A percentile compares a stretch with the other conserved stretches of the same genome.
Conservation (phyloP, 2,888 invertebrate genomes). For the Apodemia duryi region DNA sequence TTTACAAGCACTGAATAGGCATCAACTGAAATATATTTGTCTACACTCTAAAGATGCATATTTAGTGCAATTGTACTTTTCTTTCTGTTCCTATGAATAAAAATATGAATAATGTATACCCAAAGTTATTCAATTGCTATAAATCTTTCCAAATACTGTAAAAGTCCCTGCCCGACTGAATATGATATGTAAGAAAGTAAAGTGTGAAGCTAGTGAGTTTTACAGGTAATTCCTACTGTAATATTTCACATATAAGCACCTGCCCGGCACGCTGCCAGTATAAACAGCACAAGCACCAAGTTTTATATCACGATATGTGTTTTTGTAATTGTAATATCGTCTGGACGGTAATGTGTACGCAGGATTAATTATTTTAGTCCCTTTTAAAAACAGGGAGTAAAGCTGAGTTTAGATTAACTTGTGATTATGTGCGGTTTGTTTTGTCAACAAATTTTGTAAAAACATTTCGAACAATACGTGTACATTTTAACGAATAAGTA, state of each 20-base stretch:
- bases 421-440: neutral
- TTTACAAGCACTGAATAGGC: neutral
- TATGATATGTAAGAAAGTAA: conserved; percentile 54
- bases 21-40: neutral
- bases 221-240: conserved; percentile 70
- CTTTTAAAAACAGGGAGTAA: conserved; percentile 10
- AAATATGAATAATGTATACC: neutral
- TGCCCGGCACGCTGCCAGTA: conserved; percentile 80
- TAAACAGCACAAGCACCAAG: conserved; percentile 76
- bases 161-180: conserved; percentile 24
- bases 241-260: conserved; percentile 76
- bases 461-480: neutral
- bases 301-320: conserved; percentile 78
- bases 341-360: conserved; percentile 69
- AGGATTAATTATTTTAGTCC: conserved; percentile 23
- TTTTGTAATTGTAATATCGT: conserved; percentile 72
- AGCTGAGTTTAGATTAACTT: neutral
- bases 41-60: neutral
- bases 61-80: conserved; percentile 1
- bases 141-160: neutral
- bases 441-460: neutral
- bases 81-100: neutral
- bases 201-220: conserved; percentile 52
- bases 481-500: neutral
- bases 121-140: neutral